Evolutionary conservation across 2,888 invertebrate genomes (phyloP).

Genomic region (Saturnia japonica): DNA sequence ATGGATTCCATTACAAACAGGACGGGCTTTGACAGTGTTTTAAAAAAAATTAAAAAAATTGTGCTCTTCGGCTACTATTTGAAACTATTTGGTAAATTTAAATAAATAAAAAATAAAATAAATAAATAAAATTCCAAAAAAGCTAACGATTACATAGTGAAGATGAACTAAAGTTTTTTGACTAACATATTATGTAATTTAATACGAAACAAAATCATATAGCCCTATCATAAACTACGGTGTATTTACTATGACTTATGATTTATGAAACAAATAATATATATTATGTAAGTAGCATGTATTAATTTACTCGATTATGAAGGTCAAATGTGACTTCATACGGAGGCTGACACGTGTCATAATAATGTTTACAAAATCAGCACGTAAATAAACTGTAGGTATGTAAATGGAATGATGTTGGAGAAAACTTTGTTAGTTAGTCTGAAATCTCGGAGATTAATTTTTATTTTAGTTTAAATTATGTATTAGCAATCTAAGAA

Average conservation of each 20-base stretch:
- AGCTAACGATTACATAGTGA: background rate
- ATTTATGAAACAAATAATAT: background rate
- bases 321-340: conserved; percentile 15
- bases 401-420: background rate
- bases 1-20: too few species aligned
- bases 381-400: background rate
- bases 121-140: background rate
- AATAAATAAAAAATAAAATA: background rate
- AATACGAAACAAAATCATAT: background rate
- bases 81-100: too few species aligned
- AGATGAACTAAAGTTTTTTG: background rate
- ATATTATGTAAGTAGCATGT: conserved; percentile 1
- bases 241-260: background rate
- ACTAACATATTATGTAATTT: background rate
- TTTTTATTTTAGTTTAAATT: background rate
- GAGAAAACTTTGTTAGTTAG: background rate
- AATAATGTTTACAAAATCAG: conserved; percentile 5
- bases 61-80: too few species aligned
- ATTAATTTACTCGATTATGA: conserved; percentile 1
- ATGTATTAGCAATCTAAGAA: too few species aligned
- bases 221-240: background rate
- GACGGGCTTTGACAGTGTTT: too few species aligned
- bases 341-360: conserved; percentile 17
- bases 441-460: background rate
- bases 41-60: too few species aligned